Conservation (phyloP, 2,113 vertebrate genomes). For the Saguinus midas region DNA sequence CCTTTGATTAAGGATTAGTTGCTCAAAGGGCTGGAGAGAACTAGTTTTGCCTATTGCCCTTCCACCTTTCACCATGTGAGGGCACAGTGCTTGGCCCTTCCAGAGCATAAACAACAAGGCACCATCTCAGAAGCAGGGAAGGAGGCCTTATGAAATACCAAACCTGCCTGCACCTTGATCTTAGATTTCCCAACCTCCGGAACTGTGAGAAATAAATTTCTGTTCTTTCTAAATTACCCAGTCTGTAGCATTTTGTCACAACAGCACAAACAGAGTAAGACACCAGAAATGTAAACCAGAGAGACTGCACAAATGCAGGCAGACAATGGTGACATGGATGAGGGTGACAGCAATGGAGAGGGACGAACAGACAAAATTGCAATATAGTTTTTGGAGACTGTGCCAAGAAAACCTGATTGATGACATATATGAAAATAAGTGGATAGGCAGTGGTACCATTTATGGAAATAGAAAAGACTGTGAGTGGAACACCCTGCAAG, state of each 20-base stretch:
- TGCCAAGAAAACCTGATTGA: not conserved
- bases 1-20: not conserved
- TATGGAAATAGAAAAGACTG: not conserved
- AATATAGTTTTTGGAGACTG: not conserved
- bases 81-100: not conserved
- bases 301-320: accelerated
- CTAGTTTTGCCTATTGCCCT: not conserved
- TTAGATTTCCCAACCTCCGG: not conserved
- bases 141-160: not conserved
- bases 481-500: not conserved
- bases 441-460: not conserved
- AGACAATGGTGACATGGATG: not conserved
- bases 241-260: not conserved
- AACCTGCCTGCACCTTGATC: not conserved
- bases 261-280: not conserved
- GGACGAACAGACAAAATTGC: not conserved
- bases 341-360: not conserved
- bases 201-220: not conserved
- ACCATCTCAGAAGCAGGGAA: not conserved
- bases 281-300: not conserved
- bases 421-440: not conserved
- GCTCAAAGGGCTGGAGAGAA: not conserved
- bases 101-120: not conserved
- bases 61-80: not conserved
- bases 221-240: not conserved